Base-by-base conservation (phyloP, 2,888 invertebrate genomes). In the Mesochorus sp. region DNA sequence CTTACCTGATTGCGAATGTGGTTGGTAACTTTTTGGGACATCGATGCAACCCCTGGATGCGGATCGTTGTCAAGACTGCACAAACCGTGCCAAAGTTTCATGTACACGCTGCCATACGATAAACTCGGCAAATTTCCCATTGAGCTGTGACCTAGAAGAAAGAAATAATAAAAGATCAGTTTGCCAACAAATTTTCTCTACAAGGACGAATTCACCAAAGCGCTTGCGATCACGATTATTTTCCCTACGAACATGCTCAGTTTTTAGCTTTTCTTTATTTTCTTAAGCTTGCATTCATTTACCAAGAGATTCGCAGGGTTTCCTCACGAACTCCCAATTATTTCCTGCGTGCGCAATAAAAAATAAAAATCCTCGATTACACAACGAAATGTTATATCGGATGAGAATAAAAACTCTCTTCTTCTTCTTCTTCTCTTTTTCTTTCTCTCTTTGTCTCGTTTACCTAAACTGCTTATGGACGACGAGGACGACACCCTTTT, bases 21-120 rank as follows among this genome's bases (percentile, higher is more conserved):
- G 81, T 94, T 94, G 34, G 97, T 95, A 70, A 98, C 94, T 85
- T 94, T 94, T 82, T 93, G 93, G 3, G 97, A 96, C 93, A 97
- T 94, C 72, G 93, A 91, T 0, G 96, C 93, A 2, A 99, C 97
- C 67, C 95, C 94, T 1, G 97, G 97, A 91, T 96, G 95, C 0
- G 99, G 98, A 93, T 99, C 99, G 77, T 94, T 93, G 73, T 96
- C 94, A 86, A 98, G 93, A 75, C 94, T 92, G 78, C 94, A 92
- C 82, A 99, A 92, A 17, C 96, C 95, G 83, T 94, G 93, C 98
- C 98, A 99, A 72, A 99, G 93, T 91, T 96, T 96, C 91, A 95
- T 95, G 91, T 98, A 98, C 70, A 98, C 95, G 10, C 96, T 96
- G 19, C 95, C 94, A 88, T 94, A 95, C 1, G 93, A 92, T 28